These are phyloP conservation scores for Parnassius apollo DNA, from an alignment of 2,888 invertebrate genomes.

Conservation along the genomic window DNA sequence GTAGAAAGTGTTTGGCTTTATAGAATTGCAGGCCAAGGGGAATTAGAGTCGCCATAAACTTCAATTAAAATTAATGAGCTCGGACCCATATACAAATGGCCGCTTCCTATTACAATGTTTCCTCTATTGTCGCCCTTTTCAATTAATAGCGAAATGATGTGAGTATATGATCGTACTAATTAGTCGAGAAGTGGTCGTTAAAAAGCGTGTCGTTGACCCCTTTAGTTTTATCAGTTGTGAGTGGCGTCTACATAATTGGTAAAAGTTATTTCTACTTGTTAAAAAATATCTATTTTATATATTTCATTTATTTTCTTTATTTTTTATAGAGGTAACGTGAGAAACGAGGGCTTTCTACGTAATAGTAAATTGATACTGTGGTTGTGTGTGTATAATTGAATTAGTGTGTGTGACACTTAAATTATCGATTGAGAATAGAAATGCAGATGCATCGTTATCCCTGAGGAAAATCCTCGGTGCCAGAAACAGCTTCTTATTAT, in stretches of 20 bases:
- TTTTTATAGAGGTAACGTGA: background rate
- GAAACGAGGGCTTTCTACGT: no score
- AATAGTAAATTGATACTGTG: no score
- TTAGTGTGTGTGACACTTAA: no score
- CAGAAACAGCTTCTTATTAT: no score
- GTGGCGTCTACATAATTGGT: constrained; percentile 5
- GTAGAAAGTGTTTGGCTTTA: constrained; percentile 26
- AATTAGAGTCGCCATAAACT: constrained; percentile 54
- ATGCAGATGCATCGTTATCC: no score
- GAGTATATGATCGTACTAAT: constrained; percentile 21
- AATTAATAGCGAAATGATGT: constrained; percentile 44
- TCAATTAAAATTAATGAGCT: constrained; percentile 61
- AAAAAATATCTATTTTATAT: no score
- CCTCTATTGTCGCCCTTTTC: constrained; percentile 46
- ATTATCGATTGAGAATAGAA: no score
- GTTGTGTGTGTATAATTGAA: no score
- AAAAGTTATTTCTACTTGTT: background rate
- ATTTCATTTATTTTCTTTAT: background rate
- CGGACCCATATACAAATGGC: constrained; percentile 46
- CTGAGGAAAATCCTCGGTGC: no score
- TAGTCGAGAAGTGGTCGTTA: constrained; percentile 24
- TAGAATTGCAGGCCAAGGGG: constrained; percentile 36
- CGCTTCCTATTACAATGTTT: constrained; percentile 57
- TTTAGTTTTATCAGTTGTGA: constrained; percentile 16
- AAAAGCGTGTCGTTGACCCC: constrained; percentile 33